phyloP scores from a whole-genome alignment of 2,113 vertebrate species.

The Bujurquina vittata region DNA sequence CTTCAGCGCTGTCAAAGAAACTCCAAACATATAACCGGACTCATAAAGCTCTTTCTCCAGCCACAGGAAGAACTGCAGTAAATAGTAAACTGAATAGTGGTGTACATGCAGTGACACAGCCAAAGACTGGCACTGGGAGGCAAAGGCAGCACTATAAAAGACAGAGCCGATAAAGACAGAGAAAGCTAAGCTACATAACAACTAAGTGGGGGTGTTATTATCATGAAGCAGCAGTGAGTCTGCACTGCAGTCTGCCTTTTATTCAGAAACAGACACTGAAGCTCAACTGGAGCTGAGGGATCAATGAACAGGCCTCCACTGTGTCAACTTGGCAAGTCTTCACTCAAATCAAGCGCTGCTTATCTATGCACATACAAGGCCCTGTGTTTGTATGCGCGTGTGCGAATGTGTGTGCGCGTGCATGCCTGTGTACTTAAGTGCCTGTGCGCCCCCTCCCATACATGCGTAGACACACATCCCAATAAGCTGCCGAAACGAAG shows the following conservation, averaged over 20 bases:
- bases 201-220: conserved; percentile 9
- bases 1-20: too few species aligned
- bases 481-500: conserved; percentile 2
- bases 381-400: too few species aligned
- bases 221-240: conserved; percentile 6
- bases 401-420: too few species aligned
- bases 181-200: background rate
- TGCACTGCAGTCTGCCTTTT: conserved; percentile 18
- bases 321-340: conserved; percentile 55
- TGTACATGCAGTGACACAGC: background rate
- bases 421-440: background rate
- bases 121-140: background rate
- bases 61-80: background rate
- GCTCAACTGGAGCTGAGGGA: conserved; percentile 39
- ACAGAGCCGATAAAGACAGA: background rate
- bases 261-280: conserved; percentile 37
- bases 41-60: background rate
- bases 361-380: conserved; percentile 41
- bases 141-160: background rate
- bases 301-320: conserved; percentile 43
- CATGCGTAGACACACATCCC: background rate
- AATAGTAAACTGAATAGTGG: background rate
- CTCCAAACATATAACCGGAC: background rate
- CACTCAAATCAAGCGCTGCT: conserved; percentile 60
- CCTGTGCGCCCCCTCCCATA: background rate